Percentiles rank a stretch among this genome's conserved stretches.
phyloP scores from a whole-genome alignment of 2,888 invertebrate genomes.

The Acrobasis repandana region DNA sequence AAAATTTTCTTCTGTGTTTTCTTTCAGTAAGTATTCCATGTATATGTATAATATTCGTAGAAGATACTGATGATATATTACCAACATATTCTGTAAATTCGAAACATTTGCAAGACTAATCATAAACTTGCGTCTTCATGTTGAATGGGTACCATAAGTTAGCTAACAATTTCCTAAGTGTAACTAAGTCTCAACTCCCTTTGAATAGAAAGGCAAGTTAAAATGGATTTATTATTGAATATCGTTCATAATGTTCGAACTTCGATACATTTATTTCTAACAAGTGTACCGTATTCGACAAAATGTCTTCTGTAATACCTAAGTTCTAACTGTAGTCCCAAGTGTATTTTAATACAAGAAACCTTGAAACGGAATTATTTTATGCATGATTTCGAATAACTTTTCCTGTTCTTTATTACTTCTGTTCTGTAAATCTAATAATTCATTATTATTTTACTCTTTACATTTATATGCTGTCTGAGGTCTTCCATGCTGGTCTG shows the following conservation, averaged over 20 bases:
- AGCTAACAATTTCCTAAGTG: constrained; percentile 55
- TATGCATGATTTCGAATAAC: too few species aligned
- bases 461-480: too few species aligned
- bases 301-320: background rate
- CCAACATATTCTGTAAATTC: constrained; percentile 28
- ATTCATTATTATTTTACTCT: too few species aligned
- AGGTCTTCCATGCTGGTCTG: too few species aligned
- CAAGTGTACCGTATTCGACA: background rate
- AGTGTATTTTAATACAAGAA: too few species aligned
- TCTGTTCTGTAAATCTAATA: too few species aligned
- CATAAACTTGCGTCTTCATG: constrained; percentile 49
- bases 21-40: too few species aligned
- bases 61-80: too few species aligned
- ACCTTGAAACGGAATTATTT: too few species aligned
- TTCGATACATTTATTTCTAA: constrained; percentile 7
- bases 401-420: too few species aligned
- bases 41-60: too few species aligned
- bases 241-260: constrained; percentile 16
- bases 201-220: constrained; percentile 45
- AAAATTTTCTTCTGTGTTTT: too few species aligned
- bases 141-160: constrained; percentile 42
- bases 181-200: constrained; percentile 52
- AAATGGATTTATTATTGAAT: constrained; percentile 24
- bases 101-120: constrained; percentile 48
- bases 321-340: background rate